Conservation (phyloP, 2,888 invertebrate genomes). For the Poecilobothrus nobilitatus region DNA sequence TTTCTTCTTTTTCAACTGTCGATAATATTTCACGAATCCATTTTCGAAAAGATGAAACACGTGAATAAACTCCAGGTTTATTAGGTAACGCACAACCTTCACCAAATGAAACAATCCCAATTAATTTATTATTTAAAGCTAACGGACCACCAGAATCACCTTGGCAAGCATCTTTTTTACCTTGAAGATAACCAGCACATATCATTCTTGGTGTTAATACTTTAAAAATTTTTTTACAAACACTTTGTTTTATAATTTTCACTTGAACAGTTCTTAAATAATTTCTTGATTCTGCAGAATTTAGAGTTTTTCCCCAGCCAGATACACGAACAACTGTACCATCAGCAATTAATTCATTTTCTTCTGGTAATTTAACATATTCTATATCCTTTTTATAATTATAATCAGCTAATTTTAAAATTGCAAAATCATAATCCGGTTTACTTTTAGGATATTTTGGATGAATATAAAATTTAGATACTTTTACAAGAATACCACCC, state of each 20-base stretch:
- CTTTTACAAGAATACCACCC: constrained; percentile 37
- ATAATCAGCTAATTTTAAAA: constrained; percentile 35
- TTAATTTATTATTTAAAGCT: constrained; percentile 26
- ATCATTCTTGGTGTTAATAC: constrained; percentile 37
- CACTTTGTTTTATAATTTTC: constrained; percentile 16
- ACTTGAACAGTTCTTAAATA: constrained; percentile 16
- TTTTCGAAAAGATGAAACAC: constrained; percentile 31
- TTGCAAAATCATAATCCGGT: constrained; percentile 43
- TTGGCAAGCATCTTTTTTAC: constrained; percentile 37
- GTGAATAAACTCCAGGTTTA: constrained; percentile 35
- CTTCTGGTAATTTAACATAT: constrained; percentile 16
- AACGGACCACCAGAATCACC: constrained; percentile 40
- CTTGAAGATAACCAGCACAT: constrained; percentile 33
- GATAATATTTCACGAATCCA: no score
- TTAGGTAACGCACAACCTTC: constrained; percentile 34
- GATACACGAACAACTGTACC: constrained; percentile 22
- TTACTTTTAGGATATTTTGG: constrained; percentile 36
- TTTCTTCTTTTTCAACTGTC: no score
- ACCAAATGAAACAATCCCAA: constrained; percentile 41
- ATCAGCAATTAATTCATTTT: constrained; percentile 14
- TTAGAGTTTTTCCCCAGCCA: constrained; percentile 21
- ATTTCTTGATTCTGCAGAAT: constrained; percentile 3
- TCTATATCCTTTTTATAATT: no score
- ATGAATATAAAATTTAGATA: constrained; percentile 35
- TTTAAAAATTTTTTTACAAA: constrained; percentile 15